phyloP scores from a whole-genome alignment of 30 jellyfish, hydroid and myxozoan genomes.

The Turritopsis dohrnii region DNA sequence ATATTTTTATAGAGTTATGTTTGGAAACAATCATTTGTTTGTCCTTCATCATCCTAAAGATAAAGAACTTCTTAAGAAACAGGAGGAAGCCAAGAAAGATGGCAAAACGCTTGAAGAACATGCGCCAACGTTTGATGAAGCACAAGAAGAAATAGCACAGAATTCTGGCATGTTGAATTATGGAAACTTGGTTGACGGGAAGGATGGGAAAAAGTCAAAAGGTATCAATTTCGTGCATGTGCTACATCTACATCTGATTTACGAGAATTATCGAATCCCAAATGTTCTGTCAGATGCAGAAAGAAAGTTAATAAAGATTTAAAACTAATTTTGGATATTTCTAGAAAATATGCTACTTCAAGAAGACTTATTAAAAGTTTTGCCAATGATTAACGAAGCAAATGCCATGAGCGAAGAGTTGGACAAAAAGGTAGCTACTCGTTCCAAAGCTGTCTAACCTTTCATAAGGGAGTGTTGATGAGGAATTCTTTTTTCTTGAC shows the following conservation, averaged over 20 bases:
- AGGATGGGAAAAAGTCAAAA: slow-evolving; percentile 41
- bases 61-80: slow-evolving; percentile 46
- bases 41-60: slow-evolving; percentile 92
- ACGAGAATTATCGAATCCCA: too few species aligned
- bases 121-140: slow-evolving; percentile 75
- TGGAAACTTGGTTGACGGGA: slow-evolving; percentile 53
- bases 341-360: slow-evolving; percentile 82
- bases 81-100: slow-evolving; percentile 57
- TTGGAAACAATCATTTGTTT: slow-evolving; percentile 82
- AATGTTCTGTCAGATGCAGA: too few species aligned
- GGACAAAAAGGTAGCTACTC: slow-evolving; percentile 86
- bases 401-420: slow-evolving; percentile 98
- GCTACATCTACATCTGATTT: too few species aligned
- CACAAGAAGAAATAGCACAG: slow-evolving; percentile 97
- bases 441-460: too few species aligned
- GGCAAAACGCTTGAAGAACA: slow-evolving; percentile 50
- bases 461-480: background rate
- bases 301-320: too few species aligned
- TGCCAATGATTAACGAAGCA: slow-evolving; percentile 92
- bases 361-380: slow-evolving; percentile 72
- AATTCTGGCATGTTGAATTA: slow-evolving; percentile 69
- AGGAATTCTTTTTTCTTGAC: background rate
- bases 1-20: slow-evolving; percentile 55
- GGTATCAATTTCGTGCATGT: too few species aligned
- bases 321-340: background rate